Base-by-base conservation (phyloP, 64 coral and sea anemone species). In the Porites lutea region DNA sequence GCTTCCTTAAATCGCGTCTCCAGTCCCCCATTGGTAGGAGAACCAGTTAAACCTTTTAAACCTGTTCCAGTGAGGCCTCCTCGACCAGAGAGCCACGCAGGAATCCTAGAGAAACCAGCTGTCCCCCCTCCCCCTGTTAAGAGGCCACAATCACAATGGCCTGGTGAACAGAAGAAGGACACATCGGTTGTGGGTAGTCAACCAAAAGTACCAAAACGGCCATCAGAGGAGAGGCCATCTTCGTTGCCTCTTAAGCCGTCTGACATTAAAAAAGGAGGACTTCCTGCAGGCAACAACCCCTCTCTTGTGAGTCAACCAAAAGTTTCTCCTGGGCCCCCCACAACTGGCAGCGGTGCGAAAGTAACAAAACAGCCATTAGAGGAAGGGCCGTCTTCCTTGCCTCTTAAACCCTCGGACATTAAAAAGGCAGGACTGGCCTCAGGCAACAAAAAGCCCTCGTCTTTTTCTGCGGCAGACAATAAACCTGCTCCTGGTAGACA, bases 1-100 rank as follows among this genome's bases (percentile, higher is more conserved):
- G 23, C 68, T 44, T 77, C 71, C 48, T 79, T 87, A 57, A 75
- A 93, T 59, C 72, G 95, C 12, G 95, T 74, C 19, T 96, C 95
- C 0, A 90, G 91, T 60, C 95, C 95, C 16, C 91, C 95, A 19
- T 65, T n/a, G 4, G 72, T 79, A 65, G 62, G 88, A 8, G 61
- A 93, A 52, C 64, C 67, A 65, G 54, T 45, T 16, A 78, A 52
- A 59, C 66, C 70, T 18, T 4, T 81, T 51, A 86, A 77, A 87
- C 95, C 95, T 48, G 15, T 54, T 65, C 19, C 83, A 4, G 23
- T 13, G 71, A 54, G 55, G 46, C 20, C 87, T 77, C 13, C 15
- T 60, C 60, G 73, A 64, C 87, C 87, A 48, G 19, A 77, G 57
- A 45, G 73, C 20, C 87, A 55, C 37, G 52, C 72, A 13, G 52